Evolutionary conservation across 2,113 vertebrate species (phyloP).

Genomic region (Gallinago paraguaiae): DNA sequence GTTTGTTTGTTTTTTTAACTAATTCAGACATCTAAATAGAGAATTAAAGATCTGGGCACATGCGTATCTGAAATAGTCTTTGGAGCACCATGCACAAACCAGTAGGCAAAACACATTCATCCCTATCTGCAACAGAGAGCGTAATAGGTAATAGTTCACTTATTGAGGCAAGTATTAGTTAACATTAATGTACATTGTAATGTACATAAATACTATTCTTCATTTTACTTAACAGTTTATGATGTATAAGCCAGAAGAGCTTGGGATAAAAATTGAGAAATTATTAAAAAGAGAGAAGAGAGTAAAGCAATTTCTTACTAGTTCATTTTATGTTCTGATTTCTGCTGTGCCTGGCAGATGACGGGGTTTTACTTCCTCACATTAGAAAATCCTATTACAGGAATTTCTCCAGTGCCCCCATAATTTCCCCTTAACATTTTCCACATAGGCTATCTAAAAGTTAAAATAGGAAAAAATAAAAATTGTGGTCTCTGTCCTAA

Average conservation of each 20-base stretch:
- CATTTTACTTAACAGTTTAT: constrained; percentile 34
- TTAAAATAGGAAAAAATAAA: not conserved
- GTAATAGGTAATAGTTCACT: not conserved
- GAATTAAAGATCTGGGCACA: not conserved
- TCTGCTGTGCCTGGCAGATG: not conserved
- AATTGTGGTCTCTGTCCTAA: not conserved
- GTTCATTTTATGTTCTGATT: not conserved
- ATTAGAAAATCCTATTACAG: not conserved
- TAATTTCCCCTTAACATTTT: not conserved
- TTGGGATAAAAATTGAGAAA: not conserved
- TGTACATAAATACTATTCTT: not conserved
- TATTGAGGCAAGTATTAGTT: constrained; percentile 47
- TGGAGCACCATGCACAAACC: not conserved
- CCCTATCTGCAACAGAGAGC: not conserved
- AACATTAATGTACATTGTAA: not conserved
- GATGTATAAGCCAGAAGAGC: not conserved
- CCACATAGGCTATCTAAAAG: not conserved
- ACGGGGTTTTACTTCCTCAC: not conserved
- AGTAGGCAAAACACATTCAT: not conserved
- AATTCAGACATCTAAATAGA: not conserved
- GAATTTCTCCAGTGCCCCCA: not conserved
- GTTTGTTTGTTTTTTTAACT: not conserved
- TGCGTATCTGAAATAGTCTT: not conserved
- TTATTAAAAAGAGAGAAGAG: not conserved
- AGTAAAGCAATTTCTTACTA: not conserved